Base-by-base conservation (phyloP, 2,113 vertebrate genomes). In the Megaceryle torquata region DNA sequence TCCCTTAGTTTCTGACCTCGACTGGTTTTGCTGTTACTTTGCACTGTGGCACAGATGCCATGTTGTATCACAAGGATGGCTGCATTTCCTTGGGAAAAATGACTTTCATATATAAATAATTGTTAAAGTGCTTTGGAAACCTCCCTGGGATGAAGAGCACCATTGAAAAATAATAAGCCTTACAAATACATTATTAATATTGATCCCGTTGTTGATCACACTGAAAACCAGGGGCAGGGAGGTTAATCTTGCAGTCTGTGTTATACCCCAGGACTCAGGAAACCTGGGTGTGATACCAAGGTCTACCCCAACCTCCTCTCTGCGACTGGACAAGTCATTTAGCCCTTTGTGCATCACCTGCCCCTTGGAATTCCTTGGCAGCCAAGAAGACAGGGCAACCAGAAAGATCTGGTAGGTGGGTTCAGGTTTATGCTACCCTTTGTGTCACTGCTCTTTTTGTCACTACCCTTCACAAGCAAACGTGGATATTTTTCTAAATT, bases 91-190 rank as follows among this genome's bases (percentile, higher is more conserved):
- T 92, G 83, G 74, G 92, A 94, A 87, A 92, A 89, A 84, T 56
- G 48, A 74, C 93, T 93, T 90, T 93, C 91, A 89, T 91, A 67
- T 94, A 95, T 95, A 95, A 96, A 77, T 95, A 93, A 95, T 96
- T 89, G 95, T 95, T 92, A 70, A 93, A 96, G 96, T 93, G 63
- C 88, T 87, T 71, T 59, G 46, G 83, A 89, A 94, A 72, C 44
- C 74, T 93, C 94, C 91, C 81, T 6, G 53, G 24, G 84, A 59
- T 77, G 81, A 80, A 67, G 54, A 91, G 74, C 81, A 28, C 87
- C 54, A 35, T 11, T 89, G 95, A 92, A 96, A 96, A 94, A 87
- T 93, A 94, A 89, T 95, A 89, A 95, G 77, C 41, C 46, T 85
- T 87, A 82, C 83, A 63, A 50, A 85, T 96, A 4, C 78, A 91